A percentile compares a stretch with the other conserved stretches of the same genome.
Evolutionary conservation across 2,113 vertebrate species (phyloP).

Genomic region (Ammodramus savannarum): DNA sequence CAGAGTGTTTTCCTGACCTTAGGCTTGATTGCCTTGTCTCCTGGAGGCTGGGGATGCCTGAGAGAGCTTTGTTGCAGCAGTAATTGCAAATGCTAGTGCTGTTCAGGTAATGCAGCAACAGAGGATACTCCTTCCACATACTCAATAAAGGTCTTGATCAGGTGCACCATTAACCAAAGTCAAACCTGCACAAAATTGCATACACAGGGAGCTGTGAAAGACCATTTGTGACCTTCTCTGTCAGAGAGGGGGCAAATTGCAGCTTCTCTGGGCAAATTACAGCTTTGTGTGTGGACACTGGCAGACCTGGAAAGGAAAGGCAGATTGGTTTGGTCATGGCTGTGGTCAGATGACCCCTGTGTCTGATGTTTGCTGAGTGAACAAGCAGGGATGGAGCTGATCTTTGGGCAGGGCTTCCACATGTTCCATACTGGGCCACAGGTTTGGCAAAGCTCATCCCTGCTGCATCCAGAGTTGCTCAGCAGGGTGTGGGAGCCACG

Average conservation of each 20-base stretch:
- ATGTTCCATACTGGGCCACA: background rate
- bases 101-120: background rate
- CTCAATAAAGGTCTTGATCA: background rate
- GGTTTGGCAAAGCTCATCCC: background rate
- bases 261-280: background rate
- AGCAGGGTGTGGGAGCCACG: background rate
- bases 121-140: background rate
- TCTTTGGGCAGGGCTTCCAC: background rate
- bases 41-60: background rate
- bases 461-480: fast-evolving
- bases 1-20: background rate
- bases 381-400: background rate
- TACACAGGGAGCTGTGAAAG: background rate
- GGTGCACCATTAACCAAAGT: background rate
- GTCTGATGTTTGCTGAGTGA: background rate
- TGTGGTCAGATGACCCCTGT: background rate
- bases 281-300: background rate
- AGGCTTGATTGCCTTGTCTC: background rate
- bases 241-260: background rate
- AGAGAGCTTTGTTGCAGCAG: background rate
- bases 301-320: background rate
- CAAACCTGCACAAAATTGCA: background rate
- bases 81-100: background rate
- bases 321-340: background rate
- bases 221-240: background rate